A percentile compares a stretch with the other conserved stretches of the same genome.
phyloP scores from a whole-genome alignment of 2,888 invertebrate genomes.

The Oconnorella tubifera region DNA sequence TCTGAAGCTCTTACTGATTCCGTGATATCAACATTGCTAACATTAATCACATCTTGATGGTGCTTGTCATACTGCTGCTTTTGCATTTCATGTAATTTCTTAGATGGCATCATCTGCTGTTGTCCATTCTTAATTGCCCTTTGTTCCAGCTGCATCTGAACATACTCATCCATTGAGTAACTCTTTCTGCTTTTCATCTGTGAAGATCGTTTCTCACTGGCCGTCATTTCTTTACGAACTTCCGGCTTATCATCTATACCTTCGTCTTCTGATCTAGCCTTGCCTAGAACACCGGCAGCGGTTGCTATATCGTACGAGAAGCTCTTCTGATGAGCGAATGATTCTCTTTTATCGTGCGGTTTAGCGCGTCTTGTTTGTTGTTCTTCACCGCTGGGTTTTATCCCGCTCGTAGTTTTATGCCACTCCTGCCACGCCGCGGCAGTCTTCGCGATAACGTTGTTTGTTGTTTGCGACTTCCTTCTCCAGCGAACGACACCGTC shows the following conservation, averaged over 20 bases:
- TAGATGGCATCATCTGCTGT: neutral
- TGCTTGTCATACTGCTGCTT: slow-evolving; percentile 5
- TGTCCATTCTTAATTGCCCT: neutral
- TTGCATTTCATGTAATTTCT: neutral
- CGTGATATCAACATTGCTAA: too few species aligned
- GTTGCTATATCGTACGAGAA: slow-evolving; percentile 27
- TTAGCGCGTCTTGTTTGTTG: neutral
- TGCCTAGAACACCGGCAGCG: neutral
- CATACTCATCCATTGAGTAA: slow-evolving; percentile 26
- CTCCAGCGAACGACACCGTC: slow-evolving; percentile 26
- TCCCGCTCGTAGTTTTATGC: neutral
- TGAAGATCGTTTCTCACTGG: slow-evolving; percentile 15
- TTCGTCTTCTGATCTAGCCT: neutral
- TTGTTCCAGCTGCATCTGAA: neutral
- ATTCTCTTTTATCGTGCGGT: slow-evolving; percentile 10
- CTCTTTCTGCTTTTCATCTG: slow-evolving; percentile 21
- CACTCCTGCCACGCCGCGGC: slow-evolving; percentile 9
- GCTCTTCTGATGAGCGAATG: slow-evolving; percentile 30
- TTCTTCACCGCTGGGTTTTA: neutral
- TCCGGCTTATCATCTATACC: neutral
- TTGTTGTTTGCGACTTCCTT: slow-evolving; percentile 10
- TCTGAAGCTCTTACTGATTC: neutral
- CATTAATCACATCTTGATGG: neutral
- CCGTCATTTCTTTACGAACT: neutral
- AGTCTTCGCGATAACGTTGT: neutral